These are phyloP conservation scores for Melanchra persicariae DNA, from an alignment of 2,888 invertebrate genomes.

Conservation along the genomic window DNA sequence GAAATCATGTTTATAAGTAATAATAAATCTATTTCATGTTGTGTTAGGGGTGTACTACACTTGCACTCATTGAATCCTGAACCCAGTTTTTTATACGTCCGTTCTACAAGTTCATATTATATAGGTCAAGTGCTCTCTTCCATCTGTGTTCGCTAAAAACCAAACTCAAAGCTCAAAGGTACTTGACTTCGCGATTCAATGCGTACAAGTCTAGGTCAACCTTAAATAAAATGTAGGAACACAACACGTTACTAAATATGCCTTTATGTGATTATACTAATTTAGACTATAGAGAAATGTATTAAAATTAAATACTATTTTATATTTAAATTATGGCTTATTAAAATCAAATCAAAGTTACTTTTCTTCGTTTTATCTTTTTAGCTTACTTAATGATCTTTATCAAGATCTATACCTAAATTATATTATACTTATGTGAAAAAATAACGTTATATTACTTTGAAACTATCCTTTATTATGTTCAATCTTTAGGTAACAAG, in stretches of 20 bases:
- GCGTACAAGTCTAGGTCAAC: slow-evolving; percentile 4
- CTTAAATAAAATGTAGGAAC: slow-evolving; percentile 8
- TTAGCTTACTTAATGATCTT: neutral
- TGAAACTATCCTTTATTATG: slow-evolving; percentile 1
- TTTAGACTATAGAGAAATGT: slow-evolving; percentile 49
- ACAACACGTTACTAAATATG: slow-evolving; percentile 37
- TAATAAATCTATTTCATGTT: slow-evolving; percentile 31
- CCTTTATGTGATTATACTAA: slow-evolving; percentile 53
- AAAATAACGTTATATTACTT: slow-evolving; percentile 17
- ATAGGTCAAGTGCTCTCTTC: slow-evolving; percentile 1
- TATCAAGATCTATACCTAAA: neutral
- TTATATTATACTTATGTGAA: slow-evolving; percentile 16
- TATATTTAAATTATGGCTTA: slow-evolving; percentile 58
- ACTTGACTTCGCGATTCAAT: neutral
- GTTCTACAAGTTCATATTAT: neutral
- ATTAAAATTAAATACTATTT: slow-evolving; percentile 53
- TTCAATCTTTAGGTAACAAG: slow-evolving; percentile 2
- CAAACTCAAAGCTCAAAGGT: neutral
- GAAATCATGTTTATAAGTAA: slow-evolving; percentile 39
- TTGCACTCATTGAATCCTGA: neutral
- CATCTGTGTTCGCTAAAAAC: neutral
- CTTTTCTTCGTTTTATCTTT: slow-evolving; percentile 28
- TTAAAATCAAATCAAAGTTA: slow-evolving; percentile 48
- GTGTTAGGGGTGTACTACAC: slow-evolving; percentile 6
- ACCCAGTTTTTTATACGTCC: neutral